Evolutionary conservation across 2,113 vertebrate species (phyloP), one percentile per base, ranked within the genome.

Genomic region (Phylloscopus trochiloides): DNA sequence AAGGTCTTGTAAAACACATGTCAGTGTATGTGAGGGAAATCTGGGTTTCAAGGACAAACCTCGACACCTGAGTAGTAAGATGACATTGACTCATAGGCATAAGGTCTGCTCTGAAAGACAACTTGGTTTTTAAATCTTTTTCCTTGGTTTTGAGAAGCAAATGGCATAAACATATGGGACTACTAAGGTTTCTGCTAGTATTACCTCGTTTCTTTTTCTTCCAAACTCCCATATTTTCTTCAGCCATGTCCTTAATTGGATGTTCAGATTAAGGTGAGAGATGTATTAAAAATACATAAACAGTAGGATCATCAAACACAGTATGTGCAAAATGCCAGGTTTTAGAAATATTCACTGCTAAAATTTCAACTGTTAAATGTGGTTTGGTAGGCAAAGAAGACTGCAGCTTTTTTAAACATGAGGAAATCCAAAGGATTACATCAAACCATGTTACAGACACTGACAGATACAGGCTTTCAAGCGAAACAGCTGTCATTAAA

Each of bases 401-500:
- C 71, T 79, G 87, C 71, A 88, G 78, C 9, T 59, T 94, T 96
- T 86, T 81, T 57, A 83, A 96, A 88, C 40, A 82, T 52, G 68
- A 97, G 91, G 68, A 82, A 96, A 97, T 97, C 93, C 57, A 75
- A 77, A 87, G 55, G 96, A 91, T 92, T 93, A 90, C 68, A 96
- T 84, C 86, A 90, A 86, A 77, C 87, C 79, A 84, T 68, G 86
- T 72, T 92, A 94, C 26, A 75, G 90, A 80, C 76, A 80, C 88
- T 90, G 92, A 86, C 68, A 93, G 86, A 93, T 90, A 93, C 40
- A 74, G 48, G 45, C 72, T 93, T 82, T 88, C 93, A 92, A 88
- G 86, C 55, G 86, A 88, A 96, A 96, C 92, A 97, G 85, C 88
- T 94, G 92, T 88, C 90, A 90, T 70, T 94, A 95, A 90, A 96